Percentiles rank a stretch among this genome's conserved stretches.
Conservation (phyloP, 2,888 invertebrate species). For the Scelioninae gen. 1 region DNA sequence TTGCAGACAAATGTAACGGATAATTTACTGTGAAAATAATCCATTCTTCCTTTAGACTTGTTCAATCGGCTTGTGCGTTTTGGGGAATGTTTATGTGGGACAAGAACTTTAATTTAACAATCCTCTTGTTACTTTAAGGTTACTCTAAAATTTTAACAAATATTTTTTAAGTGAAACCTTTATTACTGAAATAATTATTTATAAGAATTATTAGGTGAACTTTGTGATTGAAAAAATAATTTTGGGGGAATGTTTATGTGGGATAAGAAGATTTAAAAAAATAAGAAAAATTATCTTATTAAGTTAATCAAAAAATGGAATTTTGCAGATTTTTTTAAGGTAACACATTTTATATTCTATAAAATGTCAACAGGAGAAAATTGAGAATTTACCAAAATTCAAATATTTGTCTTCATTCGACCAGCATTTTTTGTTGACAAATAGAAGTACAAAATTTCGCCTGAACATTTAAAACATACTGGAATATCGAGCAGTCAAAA, state of each 20-base stretch:
- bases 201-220: no score
- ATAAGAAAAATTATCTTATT: neutral
- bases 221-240: no score
- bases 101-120: neutral
- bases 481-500: slow-evolving; percentile 1
- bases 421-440: neutral
- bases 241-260: neutral
- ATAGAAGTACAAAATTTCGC: neutral
- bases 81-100: slow-evolving; percentile 11
- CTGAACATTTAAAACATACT: neutral
- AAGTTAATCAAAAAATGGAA: no score
- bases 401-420: neutral
- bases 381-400: neutral
- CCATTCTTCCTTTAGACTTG: neutral
- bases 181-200: neutral
- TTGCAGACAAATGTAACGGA: neutral
- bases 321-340: no score
- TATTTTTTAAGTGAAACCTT: neutral
- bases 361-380: neutral
- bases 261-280: neutral
- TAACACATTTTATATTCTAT: no score
- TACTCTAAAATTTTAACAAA: neutral
- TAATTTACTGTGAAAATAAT: neutral
- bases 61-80: neutral
- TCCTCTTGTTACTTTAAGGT: neutral